Evolutionary conservation across 1,140 invertebrate species (phyloP).

Genomic region (Drosophila kurseongensis): DNA sequence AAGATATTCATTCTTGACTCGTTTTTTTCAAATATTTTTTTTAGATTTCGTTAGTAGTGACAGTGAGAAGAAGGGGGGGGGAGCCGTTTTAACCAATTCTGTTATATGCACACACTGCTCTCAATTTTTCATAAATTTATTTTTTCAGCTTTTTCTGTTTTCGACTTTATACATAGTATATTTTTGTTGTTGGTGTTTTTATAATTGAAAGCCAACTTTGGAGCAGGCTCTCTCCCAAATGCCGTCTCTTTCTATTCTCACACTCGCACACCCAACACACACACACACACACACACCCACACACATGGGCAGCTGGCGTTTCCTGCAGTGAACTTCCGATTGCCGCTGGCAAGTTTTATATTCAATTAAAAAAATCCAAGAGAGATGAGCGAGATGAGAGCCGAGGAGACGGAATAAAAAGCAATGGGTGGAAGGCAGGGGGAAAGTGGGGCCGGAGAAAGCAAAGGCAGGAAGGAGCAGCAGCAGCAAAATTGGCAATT

Average conservation of each 20-base stretch:
- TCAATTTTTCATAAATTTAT: slow-evolving; percentile 55
- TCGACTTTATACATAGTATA: slow-evolving; percentile 1
- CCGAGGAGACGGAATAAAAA: slow-evolving; percentile 10
- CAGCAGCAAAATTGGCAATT: slow-evolving; percentile 68
- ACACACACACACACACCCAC: slow-evolving; percentile 22
- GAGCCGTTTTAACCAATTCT: slow-evolving; percentile 29
- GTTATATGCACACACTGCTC: slow-evolving; percentile 31
- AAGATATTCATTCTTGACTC: neutral
- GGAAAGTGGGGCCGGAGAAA: neutral
- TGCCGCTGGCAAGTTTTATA: slow-evolving; percentile 80
- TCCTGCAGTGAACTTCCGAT: slow-evolving; percentile 79
- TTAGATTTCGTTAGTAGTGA: neutral
- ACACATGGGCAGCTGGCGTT: slow-evolving; percentile 70
- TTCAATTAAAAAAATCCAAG: slow-evolving; percentile 74
- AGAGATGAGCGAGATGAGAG: slow-evolving; percentile 15
- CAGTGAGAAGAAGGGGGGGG: neutral
- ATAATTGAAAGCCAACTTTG: slow-evolving; percentile 80
- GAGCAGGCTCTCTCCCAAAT: slow-evolving; percentile 5
- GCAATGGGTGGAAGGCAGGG: slow-evolving; percentile 7
- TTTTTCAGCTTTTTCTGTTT: slow-evolving; percentile 25
- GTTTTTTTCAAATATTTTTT: neutral
- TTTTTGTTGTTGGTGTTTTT: slow-evolving; percentile 61
- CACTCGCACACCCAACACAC: slow-evolving; percentile 25
- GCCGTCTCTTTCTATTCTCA: neutral
- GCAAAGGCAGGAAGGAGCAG: slow-evolving; percentile 22